Percentiles rank a stretch among this genome's conserved stretches.
Conservation (phyloP, 1,140 invertebrate species). For the Caenorhabditis brenneri region DNA sequence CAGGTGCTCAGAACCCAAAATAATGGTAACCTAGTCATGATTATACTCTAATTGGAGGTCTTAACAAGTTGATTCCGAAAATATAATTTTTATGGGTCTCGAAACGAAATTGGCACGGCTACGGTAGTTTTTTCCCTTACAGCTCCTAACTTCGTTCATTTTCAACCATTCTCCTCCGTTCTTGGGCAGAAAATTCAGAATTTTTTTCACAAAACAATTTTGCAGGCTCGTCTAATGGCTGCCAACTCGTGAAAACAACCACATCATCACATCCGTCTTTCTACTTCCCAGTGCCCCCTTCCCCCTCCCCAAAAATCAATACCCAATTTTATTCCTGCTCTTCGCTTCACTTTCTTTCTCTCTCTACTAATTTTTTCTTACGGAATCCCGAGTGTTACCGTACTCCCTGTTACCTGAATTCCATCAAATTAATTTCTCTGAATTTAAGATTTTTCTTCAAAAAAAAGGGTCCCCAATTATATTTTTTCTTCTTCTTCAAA, state of each 20-base stretch:
- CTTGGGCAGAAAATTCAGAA: not conserved
- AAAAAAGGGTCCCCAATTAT: not conserved
- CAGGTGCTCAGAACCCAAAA: no score
- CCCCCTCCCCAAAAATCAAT: not conserved
- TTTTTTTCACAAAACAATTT: not conserved
- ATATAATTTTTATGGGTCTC: no score
- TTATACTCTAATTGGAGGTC: no score
- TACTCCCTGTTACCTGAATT: not conserved
- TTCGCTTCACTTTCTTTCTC: not conserved
- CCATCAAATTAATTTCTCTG: not conserved
- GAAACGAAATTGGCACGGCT: no score
- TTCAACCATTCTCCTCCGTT: not conserved
- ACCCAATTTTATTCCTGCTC: not conserved
- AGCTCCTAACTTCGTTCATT: no score
- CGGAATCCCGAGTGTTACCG: not conserved
- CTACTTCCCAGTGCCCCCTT: not conserved
- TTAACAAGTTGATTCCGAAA: no score
- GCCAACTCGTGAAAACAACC: conserved; percentile 47
- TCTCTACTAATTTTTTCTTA: not conserved
- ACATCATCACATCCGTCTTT: conserved; percentile 24
- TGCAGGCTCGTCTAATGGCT: conserved; percentile 48
- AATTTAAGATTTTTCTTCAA: not conserved
- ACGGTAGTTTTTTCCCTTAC: no score
- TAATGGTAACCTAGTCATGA: no score
- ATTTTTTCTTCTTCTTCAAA: not conserved